phyloP scores from a whole-genome alignment of 2,888 invertebrate species.

The Bugula neritina region DNA sequence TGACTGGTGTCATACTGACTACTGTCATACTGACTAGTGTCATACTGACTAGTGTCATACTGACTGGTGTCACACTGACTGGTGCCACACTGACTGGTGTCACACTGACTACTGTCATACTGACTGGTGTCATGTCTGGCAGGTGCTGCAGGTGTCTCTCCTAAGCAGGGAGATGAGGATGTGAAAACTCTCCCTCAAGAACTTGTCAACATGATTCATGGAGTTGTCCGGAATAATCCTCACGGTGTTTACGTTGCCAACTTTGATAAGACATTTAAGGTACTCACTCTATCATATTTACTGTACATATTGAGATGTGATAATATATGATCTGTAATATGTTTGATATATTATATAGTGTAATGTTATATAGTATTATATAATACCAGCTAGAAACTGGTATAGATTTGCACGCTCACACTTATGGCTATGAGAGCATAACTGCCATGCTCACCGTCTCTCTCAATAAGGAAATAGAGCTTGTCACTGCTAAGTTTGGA shows the following conservation, averaged over 20 bases:
- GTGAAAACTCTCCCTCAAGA: neutral
- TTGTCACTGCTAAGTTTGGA: slow-evolving; percentile 16
- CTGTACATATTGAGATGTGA: neutral
- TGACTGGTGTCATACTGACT: too few species aligned
- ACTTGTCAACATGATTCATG: neutral
- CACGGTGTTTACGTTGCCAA: slow-evolving; percentile 6
- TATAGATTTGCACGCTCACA: neutral
- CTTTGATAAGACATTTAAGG: slow-evolving; percentile 13
- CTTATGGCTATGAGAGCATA: neutral
- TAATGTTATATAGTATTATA: neutral
- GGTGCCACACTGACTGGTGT: too few species aligned
- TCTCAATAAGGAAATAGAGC: neutral
- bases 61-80: too few species aligned
- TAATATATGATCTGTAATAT: neutral
- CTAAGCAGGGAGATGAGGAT: too few species aligned
- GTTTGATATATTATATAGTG: neutral
- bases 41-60: too few species aligned
- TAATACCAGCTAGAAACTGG: neutral
- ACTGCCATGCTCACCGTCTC: neutral
- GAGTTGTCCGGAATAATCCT: neutral
- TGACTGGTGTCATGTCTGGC: too few species aligned
- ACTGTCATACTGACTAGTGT: too few species aligned
- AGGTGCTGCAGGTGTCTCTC: neutral
- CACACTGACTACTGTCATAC: too few species aligned
- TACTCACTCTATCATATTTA: too few species aligned